Evolutionary conservation across 2,113 vertebrate species (phyloP).

Genomic region (Neogale vison): DNA sequence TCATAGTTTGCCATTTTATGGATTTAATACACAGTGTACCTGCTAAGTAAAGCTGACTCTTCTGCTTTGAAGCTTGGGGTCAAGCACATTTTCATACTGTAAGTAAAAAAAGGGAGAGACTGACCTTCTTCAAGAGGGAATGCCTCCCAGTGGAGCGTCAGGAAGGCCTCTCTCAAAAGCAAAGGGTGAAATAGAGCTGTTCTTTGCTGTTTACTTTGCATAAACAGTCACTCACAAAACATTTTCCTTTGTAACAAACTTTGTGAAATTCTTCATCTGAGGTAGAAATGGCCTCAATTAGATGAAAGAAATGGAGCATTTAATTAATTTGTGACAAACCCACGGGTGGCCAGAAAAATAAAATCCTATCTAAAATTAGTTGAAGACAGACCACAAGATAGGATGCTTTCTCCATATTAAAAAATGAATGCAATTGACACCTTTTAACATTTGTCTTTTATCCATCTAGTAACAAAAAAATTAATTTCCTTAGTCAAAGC

Average conservation of each 20-base stretch:
- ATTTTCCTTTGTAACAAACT: slow-evolving; percentile 25
- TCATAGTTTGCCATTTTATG: not conserved
- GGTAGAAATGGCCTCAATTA: slow-evolving; percentile 17
- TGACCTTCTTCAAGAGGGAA: not conserved
- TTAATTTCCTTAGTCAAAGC: slow-evolving; percentile 49
- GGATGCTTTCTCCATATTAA: not conserved
- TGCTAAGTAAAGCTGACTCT: not conserved
- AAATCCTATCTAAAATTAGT: slow-evolving; percentile 61
- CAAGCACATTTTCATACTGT: not conserved
- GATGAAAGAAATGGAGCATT: slow-evolving; percentile 56
- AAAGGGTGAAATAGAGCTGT: not conserved
- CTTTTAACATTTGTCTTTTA: slow-evolving; percentile 55
- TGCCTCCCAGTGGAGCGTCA: not conserved
- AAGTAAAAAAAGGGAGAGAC: not conserved
- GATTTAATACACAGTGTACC: not conserved
- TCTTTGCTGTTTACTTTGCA: not conserved
- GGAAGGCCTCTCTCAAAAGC: not conserved
- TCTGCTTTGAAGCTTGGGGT: not conserved
- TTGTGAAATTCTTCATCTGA: not conserved
- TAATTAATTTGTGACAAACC: slow-evolving; percentile 62
- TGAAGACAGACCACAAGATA: slow-evolving; percentile 20
- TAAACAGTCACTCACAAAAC: not conserved
- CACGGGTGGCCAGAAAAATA: slow-evolving; percentile 15
- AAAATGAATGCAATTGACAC: slow-evolving; percentile 27
- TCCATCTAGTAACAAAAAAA: not conserved